Evolutionary conservation across 2,797 vertebrate species (phyloP), one percentile per base, ranked within the genome.

Genomic region (Labroides dimidiatus): DNA sequence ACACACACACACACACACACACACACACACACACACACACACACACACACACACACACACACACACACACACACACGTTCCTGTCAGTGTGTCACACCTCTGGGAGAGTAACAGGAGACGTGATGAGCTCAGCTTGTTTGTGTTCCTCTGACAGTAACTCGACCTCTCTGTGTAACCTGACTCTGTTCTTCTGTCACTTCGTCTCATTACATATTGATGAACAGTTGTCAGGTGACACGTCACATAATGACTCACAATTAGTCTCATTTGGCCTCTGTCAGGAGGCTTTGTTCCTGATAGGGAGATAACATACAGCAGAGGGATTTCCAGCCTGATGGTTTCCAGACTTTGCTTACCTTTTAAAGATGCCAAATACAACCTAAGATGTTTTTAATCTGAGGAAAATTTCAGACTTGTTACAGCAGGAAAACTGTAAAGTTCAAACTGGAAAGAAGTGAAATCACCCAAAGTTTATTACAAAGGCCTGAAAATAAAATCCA

Each of bases 181-280:
- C 0, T 51, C 55, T 81, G 30, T 33, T 33, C 30, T 33, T 33
- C 30, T 33, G 30, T 33, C 30, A 33, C 30, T 33, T 33, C 30
- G 30, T 33, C 30, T 33, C 60, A 69, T 87, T 57, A 62, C 60
- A 1, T 82, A 82, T 85, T 82, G 17, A 88, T 77, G 71, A 75
- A 0, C 10, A 0, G 19, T 13, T 48, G 68, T 67, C 72, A 73
- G 56, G 60, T 61, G 42, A 73, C 82, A 59, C 52, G 4, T 48
- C n/a, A 3, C 37, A 72, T 37, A 69, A 72, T 45, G 63, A 72
- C 12, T 47, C 10, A 0, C 42, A 36, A 62, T 78, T 71, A 57
- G 57, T 69, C 44, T 77, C 54, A 27, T 52, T 67, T 64, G 51
- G 33, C 58, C 19, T 1, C n/a, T 41, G 49, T 69, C 53, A 47